phyloP scores from a whole-genome alignment of 2,888 invertebrate species.

The Hydraecia micacea region DNA sequence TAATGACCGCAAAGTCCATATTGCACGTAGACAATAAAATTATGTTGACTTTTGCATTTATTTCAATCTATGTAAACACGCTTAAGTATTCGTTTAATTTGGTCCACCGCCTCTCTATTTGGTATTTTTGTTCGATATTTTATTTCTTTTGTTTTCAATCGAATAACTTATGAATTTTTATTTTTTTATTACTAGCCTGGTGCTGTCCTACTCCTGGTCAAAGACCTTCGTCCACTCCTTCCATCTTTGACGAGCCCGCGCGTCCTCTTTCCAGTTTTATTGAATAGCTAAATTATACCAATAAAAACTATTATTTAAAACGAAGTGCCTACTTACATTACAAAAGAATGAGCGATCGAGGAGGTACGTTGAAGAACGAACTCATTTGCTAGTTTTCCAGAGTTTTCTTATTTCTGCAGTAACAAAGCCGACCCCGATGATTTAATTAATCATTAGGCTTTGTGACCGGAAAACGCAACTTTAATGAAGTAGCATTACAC shows the following conservation, averaged over 20 bases:
- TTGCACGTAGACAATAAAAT: background rate
- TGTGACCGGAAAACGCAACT: slow-evolving; percentile 36
- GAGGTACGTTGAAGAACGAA: background rate
- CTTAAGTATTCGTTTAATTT: background rate
- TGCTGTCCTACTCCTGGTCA: too few relatives aligned
- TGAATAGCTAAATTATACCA: background rate
- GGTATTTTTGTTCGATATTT: background rate
- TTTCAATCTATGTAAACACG: background rate
- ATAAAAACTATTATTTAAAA: background rate
- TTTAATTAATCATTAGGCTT: slow-evolving; percentile 21
- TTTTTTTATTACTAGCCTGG: too few relatives aligned
- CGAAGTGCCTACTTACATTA: background rate
- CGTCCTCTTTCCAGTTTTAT: too few relatives aligned
- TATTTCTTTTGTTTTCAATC: background rate
- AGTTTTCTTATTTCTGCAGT: slow-evolving; percentile 11
- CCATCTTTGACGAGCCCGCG: too few relatives aligned
- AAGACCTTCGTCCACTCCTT: too few relatives aligned
- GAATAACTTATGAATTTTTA: background rate
- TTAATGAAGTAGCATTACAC: slow-evolving; percentile 19
- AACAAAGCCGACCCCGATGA: slow-evolving; percentile 9
- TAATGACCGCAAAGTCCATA: background rate
- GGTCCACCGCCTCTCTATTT: background rate
- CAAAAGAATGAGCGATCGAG: background rate
- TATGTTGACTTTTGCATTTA: background rate
- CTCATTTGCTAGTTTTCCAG: background rate